Evolutionary conservation across 2,888 invertebrate genomes (phyloP), one percentile per base, ranked within the genome.

Genomic region (Lithophane leautieri): DNA sequence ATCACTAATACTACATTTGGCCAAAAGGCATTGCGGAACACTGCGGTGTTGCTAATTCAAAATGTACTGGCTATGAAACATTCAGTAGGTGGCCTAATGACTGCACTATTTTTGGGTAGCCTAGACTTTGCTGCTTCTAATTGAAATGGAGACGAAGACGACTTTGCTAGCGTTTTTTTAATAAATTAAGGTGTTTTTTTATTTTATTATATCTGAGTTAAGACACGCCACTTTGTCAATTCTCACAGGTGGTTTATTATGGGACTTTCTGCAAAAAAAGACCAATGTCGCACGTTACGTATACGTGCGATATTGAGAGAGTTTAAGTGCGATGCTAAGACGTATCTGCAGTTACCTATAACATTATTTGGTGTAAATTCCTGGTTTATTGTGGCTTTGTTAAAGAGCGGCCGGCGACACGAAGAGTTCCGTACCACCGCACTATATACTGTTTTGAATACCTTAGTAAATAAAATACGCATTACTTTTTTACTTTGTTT

Each of bases 31-130:
- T 89, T 93, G 92, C 94, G 90, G 91, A 88, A 87, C 86, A 89
- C 86, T 89, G 90, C 90, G 81, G 81, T 84, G 89, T 90, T 88
- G 91, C 91, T 92, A 94, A 94, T 94, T 93, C 86, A 82, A 91
- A 94, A 94, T 94, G 85, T 88, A n/a, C n/a, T n/a, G n/a, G n/a
- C 86, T 87, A 93, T 94, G 90, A 93, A 94, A 90, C 91, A 94
- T 93, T 90, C 88, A 93, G 90, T 86, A 78, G 83, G 71, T 81
- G 75, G 65, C 77, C 87, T 91, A 93, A 91, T 92, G 90, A 88
- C 80, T 83, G 79, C 82, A 87, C 89, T 88, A 88, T 89, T 90
- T 89, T 89, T 76, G 71, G 75, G 76, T n/a, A 25, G 22, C 22
- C 34, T 54, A 62, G 42, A n/a, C 58, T 28, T 25, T 58, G 9